Conservation (phyloP, 2,113 vertebrate species). For the Lasiurus borealis region DNA sequence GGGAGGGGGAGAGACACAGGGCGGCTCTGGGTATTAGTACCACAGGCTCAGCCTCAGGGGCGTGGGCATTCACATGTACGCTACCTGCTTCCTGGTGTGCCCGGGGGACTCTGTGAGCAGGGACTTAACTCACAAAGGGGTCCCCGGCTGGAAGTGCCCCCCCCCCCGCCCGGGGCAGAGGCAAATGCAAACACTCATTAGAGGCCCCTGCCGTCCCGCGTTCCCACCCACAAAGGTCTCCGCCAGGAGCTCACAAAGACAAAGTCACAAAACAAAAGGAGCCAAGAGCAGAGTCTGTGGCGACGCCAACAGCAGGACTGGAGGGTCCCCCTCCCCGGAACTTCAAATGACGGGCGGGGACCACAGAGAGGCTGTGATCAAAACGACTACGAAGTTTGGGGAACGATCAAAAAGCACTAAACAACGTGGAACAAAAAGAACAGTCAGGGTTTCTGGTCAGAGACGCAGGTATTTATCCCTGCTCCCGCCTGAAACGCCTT, state of each 20-base stretch:
- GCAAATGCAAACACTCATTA: neutral
- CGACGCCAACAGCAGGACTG: neutral
- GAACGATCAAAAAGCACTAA: constrained; percentile 8
- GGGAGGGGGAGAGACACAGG: no score
- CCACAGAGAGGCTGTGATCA: neutral
- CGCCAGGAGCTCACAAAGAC: neutral
- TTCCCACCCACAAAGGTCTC: neutral
- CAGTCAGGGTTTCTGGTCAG: neutral
- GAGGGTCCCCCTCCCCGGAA: neutral
- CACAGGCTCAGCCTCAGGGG: neutral
- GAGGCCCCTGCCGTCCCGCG: neutral
- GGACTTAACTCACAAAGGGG: neutral
- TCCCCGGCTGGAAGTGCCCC: neutral
- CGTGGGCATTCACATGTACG: neutral
- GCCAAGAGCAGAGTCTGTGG: neutral
- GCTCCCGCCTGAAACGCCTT: neutral
- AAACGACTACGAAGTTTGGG: neutral
- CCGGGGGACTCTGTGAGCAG: neutral
- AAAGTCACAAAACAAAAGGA: neutral
- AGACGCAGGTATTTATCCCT: neutral
- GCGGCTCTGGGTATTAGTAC: neutral
- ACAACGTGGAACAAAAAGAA: neutral
- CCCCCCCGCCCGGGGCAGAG: neutral
- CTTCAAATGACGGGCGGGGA: neutral
- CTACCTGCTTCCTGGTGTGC: neutral